Evolutionary conservation across 2,113 vertebrate genomes (phyloP).

Genomic region (Oplegnathus fasciatus): DNA sequence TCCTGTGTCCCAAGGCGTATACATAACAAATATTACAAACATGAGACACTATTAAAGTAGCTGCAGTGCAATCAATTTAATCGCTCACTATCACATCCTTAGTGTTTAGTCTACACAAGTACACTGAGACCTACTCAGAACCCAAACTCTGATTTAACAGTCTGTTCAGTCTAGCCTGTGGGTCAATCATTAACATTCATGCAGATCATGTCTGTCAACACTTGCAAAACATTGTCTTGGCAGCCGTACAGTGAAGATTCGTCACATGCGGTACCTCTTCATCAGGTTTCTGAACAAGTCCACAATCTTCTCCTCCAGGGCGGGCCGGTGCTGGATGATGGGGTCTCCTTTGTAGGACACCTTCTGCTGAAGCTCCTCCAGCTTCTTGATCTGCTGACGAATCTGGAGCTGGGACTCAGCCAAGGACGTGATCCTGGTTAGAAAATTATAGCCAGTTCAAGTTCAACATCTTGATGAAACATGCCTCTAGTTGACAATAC

Average conservation of each 20-base stretch:
- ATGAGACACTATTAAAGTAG: not conserved
- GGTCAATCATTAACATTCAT: not conserved
- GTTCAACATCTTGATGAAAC: not conserved
- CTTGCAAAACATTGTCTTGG: not conserved
- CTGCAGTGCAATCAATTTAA: not conserved
- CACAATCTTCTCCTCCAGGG: conserved; percentile 97
- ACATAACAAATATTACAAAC: not conserved
- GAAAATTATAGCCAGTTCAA: not conserved
- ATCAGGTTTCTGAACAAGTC: conserved; percentile 97
- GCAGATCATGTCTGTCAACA: not conserved
- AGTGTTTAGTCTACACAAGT: not conserved
- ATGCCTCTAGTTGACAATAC: not conserved
- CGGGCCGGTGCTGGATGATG: conserved; percentile 96
- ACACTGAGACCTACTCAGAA: not conserved
- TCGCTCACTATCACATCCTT: not conserved
- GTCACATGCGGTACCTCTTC: conserved; percentile 91
- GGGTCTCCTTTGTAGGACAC: conserved; percentile 99
- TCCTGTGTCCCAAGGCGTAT: not conserved
- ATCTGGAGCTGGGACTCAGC: conserved; percentile 98
- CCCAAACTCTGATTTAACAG: not conserved
- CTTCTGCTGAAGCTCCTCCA: conserved; percentile 98
- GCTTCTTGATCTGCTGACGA: conserved; percentile 98
- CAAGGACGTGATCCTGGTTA: conserved; percentile 94
- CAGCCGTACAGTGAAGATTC: not conserved
- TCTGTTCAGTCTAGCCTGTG: not conserved